Evolutionary conservation across 2,888 invertebrate species (phyloP).

Genomic region (Notodonta dromedarius): DNA sequence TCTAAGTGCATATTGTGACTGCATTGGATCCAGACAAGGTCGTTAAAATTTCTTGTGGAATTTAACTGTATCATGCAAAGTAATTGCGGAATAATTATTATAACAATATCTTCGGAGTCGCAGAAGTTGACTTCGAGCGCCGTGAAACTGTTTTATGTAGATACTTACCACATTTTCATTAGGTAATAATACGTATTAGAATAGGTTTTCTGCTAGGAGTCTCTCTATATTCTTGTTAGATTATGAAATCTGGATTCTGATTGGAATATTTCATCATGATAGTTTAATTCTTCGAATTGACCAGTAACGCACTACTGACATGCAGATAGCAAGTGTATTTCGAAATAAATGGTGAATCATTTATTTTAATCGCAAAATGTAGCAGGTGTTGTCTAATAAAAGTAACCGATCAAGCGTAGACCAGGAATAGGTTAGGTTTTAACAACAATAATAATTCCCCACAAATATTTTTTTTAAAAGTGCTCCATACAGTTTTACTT

Average conservation of each 20-base stretch:
- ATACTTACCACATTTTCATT: constrained; percentile 20
- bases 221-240: not conserved
- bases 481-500: too few relatives aligned
- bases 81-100: too few relatives aligned
- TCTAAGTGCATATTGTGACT: constrained; percentile 37
- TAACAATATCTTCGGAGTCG: too few relatives aligned
- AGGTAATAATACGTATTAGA: constrained; percentile 33
- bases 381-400: not conserved
- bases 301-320: not conserved
- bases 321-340: constrained; percentile 2
- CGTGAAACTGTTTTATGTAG: constrained; percentile 29
- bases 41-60: constrained; percentile 39
- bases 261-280: not conserved
- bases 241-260: not conserved
- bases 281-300: constrained; percentile 6
- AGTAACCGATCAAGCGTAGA: not conserved
- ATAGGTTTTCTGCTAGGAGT: constrained; percentile 17
- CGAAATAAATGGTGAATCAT: constrained; percentile 7
- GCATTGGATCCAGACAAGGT: constrained; percentile 49
- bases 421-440: not conserved
- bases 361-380: constrained; percentile 15
- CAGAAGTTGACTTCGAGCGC: constrained; percentile 42
- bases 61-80: too few relatives aligned
- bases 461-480: too few relatives aligned
- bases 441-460: too few relatives aligned